Evolutionary conservation across 2,888 invertebrate species (phyloP).

Genomic region (Meandrusa payeni): DNA sequence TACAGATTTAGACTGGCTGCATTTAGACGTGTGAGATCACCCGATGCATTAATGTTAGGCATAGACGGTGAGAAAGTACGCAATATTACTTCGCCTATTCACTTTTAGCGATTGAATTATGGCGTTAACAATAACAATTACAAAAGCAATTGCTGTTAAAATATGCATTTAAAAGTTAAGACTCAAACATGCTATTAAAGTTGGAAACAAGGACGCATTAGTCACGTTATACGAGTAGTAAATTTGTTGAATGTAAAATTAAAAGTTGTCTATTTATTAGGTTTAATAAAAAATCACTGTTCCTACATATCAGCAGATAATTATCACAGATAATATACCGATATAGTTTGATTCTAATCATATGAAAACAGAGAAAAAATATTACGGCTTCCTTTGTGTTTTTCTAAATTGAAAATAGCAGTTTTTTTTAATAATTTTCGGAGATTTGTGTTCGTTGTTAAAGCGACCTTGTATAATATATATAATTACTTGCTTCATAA

Average conservation of each 20-base stretch:
- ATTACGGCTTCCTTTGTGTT: no score
- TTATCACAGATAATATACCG: no score
- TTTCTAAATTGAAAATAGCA: no score
- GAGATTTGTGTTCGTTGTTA: no score
- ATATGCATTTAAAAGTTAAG: slow-evolving; percentile 6
- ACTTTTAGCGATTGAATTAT: slow-evolving; percentile 12
- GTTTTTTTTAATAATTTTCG: no score
- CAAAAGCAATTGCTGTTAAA: background rate
- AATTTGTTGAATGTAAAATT: slow-evolving; percentile 6
- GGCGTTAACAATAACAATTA: slow-evolving; percentile 14
- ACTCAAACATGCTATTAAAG: slow-evolving; percentile 4
- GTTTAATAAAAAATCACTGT: no score
- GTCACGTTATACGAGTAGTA: slow-evolving; percentile 12
- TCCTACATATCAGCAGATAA: no score
- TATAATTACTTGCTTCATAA: no score
- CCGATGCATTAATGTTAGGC: slow-evolving; percentile 48
- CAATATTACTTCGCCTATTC: slow-evolving; percentile 25
- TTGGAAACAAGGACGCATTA: slow-evolving; percentile 8
- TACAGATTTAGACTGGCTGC: slow-evolving; percentile 70
- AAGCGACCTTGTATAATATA: no score
- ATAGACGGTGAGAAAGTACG: slow-evolving; percentile 28
- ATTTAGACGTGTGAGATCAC: slow-evolving; percentile 72
- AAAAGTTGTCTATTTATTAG: background rate
- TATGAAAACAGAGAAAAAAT: no score
- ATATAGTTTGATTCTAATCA: no score